Evolutionary conservation across 2,888 invertebrate genomes (phyloP).

Genomic region (Coelogynopora nodosa): DNA sequence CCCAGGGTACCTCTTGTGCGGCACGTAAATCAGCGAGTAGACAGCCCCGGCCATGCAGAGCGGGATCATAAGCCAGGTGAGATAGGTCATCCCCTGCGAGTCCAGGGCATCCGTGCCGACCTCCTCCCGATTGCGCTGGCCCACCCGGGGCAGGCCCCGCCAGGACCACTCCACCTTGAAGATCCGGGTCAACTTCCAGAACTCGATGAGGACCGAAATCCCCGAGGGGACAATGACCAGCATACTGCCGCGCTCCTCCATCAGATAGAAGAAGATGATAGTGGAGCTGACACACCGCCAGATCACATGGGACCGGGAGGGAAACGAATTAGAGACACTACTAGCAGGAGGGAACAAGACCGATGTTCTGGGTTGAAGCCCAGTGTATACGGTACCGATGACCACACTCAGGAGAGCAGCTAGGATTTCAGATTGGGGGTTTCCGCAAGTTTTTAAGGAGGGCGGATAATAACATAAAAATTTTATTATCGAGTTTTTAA

Average conservation of each 20-base stretch:
- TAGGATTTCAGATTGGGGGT: too few species aligned
- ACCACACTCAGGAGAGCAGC: too few species aligned
- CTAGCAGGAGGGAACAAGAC: too few species aligned
- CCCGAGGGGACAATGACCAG: slow-evolving; percentile 80
- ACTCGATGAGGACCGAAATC: slow-evolving; percentile 82
- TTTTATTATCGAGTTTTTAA: too few species aligned
- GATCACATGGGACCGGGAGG: slow-evolving; percentile 67
- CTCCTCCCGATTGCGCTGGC: slow-evolving; percentile 25
- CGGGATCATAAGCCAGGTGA: slow-evolving; percentile 83
- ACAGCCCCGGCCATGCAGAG: slow-evolving; percentile 79
- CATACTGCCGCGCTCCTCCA: slow-evolving; percentile 85
- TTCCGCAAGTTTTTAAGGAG: too few species aligned
- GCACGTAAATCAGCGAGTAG: slow-evolving; percentile 86
- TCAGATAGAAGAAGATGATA: slow-evolving; percentile 82
- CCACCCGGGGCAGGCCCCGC: not conserved
- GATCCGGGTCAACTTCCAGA: slow-evolving; percentile 57
- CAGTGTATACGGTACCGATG: too few species aligned
- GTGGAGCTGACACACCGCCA: slow-evolving; percentile 85
- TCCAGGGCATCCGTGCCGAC: slow-evolving; percentile 39
- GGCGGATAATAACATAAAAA: too few species aligned
- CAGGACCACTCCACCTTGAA: not conserved
- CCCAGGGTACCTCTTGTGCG: slow-evolving; percentile 88
- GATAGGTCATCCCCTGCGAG: slow-evolving; percentile 64
- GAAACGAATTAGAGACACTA: too few species aligned
- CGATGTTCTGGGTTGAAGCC: too few species aligned